A percentile compares a stretch with the other conserved stretches of the same genome.
Evolutionary conservation across 1,140 invertebrate genomes (phyloP).

Genomic region (Drosophila tristis): DNA sequence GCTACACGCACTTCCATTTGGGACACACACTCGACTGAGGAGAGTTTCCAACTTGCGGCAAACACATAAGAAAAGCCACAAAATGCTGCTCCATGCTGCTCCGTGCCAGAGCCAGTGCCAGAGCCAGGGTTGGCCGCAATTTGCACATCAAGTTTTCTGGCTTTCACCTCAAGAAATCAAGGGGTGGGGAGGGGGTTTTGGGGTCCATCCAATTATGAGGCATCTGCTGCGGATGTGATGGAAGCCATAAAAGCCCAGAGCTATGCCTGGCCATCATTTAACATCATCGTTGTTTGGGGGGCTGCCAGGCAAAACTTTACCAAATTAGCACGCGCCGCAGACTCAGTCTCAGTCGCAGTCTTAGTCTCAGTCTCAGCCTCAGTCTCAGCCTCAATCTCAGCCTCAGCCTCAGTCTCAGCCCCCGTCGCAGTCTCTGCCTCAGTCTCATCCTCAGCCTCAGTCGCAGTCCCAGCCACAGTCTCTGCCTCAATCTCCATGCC

Average conservation of each 20-base stretch:
- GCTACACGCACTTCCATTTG: too few species aligned
- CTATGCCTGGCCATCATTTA: constrained; percentile 6
- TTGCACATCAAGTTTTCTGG: constrained; percentile 50
- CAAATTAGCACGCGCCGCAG: constrained; percentile 71
- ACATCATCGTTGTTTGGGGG: constrained; percentile 1
- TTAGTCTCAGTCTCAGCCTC: too few species aligned
- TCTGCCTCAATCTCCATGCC: constrained; percentile 60
- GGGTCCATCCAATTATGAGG: constrained; percentile 66
- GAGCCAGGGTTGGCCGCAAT: constrained; percentile 50
- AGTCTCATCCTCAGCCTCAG: too few species aligned
- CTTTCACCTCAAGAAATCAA: constrained; percentile 43
- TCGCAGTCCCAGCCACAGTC: too few species aligned
- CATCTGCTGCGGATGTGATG: constrained; percentile 60
- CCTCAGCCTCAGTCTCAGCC: constrained; percentile 22
- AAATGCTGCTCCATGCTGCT: constrained; percentile 16
- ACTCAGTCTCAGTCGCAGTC: constrained; percentile 1
- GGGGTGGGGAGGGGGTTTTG: not conserved
- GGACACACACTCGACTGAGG: too few species aligned
- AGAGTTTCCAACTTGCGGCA: constrained; percentile 9
- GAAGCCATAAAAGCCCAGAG: not conserved
- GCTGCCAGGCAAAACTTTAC: constrained; percentile 49
- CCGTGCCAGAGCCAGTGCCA: not conserved
- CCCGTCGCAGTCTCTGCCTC: not conserved
- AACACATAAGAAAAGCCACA: constrained; percentile 47
- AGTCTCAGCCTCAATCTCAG: too few species aligned